Evolutionary conservation across 2,888 invertebrate species (phyloP).

Genomic region (Neoitamus cyanurus): DNA sequence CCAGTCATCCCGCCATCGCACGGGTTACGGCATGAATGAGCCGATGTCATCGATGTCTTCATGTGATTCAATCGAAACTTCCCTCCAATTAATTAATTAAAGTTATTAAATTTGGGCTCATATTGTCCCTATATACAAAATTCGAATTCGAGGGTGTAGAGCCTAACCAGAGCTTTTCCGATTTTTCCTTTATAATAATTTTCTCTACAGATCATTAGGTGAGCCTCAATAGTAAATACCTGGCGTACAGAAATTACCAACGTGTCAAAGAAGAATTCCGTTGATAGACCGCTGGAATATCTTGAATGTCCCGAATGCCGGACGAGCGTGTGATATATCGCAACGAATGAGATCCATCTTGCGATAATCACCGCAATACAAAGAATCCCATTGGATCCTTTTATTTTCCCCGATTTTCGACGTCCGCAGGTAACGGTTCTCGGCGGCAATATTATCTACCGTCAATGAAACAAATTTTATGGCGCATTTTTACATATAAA

Average conservation of each 20-base stretch:
- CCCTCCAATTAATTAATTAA: too few species aligned
- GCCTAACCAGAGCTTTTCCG: too few species aligned
- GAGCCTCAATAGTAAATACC: not conserved
- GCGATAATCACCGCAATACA: not conserved
- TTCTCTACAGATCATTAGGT: not conserved
- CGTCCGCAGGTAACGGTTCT: not conserved
- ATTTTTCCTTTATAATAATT: not conserved
- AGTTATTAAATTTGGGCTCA: too few species aligned
- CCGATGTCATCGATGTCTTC: too few species aligned
- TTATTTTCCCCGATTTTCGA: not conserved
- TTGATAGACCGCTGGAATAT: not conserved
- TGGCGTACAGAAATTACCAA: not conserved
- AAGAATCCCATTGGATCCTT: not conserved
- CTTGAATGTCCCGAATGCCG: not conserved
- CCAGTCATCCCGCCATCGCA: too few species aligned
- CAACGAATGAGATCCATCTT: not conserved
- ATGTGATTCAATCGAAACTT: too few species aligned
- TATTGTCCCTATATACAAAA: too few species aligned
- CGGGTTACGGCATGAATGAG: too few species aligned
- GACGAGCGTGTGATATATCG: not conserved
- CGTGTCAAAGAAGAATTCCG: not conserved
- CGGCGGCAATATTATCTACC: slow-evolving; percentile 24
- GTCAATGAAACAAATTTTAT: slow-evolving; percentile 33
- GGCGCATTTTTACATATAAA: slow-evolving; percentile 32
- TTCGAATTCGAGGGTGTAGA: too few species aligned